Base-by-base conservation (phyloP, 2,888 invertebrate species). In the Conchocele bisecta region DNA sequence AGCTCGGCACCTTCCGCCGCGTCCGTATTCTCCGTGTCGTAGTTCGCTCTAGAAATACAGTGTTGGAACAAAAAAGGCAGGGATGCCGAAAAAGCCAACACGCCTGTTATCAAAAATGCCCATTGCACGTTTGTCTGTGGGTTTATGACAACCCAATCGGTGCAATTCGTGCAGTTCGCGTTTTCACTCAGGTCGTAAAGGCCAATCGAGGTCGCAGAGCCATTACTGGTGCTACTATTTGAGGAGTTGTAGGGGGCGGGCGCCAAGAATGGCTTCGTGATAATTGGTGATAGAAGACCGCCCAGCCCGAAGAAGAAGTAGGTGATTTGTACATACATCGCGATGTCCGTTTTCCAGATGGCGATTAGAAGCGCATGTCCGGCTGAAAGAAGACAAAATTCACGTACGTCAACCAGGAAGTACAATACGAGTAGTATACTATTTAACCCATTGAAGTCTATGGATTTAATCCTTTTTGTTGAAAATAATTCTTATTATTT, bases 281-380 rank as follows among this genome's bases (percentile, higher is more conserved):
- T 69, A 11, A 82, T 58, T 2, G 82, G 82, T 9, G 82, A 66
- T 28, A 82, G 15, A 13, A 74, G 58, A 24, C 78, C 78, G 26
- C 82, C 82, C 9, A 80, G 22, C 9, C 79, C 80, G 24, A 66
- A 73, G 15, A 72, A 60, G 20, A 76, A 75, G 60, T 80, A 77
- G 11, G 79, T 72, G 33, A 75, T 67, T 54, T 82, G 82, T 42
- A 82, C 67, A 59, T 75, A 79, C 15, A 75, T 66, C 26, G 73
- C 72, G 2, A 74, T 77, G 26, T 78, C 73, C 4, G 37, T 44
- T 3, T 53, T 35, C 76, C 79, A 76, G 7, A 67, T 59, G 13
- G 68, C 41, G 17, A 76, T 59, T 22, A 76, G 29, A 9, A 86
- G 74, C 3, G 87, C 87, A 17, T 91, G 87, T 24, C 87, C 85